These are phyloP conservation scores for Apteryx owenii DNA, from an alignment of 2,113 vertebrate genomes.

Conservation along the genomic window DNA sequence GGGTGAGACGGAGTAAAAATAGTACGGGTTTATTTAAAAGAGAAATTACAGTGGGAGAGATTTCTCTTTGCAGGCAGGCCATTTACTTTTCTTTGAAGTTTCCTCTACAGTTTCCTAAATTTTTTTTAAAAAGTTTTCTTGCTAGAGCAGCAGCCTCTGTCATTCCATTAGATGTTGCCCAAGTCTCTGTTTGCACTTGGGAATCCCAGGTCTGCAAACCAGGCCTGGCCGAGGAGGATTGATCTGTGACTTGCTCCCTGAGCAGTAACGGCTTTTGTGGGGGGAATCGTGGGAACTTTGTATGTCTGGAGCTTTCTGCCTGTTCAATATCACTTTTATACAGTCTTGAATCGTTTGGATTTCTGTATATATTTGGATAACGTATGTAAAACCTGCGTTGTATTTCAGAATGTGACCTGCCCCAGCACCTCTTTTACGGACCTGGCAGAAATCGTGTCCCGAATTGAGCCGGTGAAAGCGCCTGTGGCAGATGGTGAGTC, in stretches of 20 bases:
- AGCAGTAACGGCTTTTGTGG: background rate
- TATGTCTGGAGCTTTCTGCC: background rate
- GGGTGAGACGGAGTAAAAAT: background rate
- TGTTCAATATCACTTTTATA: background rate
- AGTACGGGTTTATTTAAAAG: background rate
- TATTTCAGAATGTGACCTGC: conserved; percentile 85
- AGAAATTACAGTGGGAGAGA: background rate
- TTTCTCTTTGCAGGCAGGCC: background rate
- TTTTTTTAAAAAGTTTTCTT: background rate
- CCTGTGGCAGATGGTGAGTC: conserved; percentile 81
- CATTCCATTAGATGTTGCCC: background rate
- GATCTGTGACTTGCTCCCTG: background rate
- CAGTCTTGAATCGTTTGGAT: background rate
- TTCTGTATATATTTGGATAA: background rate
- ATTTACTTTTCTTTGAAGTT: background rate
- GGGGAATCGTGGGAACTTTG: background rate
- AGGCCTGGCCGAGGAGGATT: background rate
- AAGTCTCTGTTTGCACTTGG: background rate
- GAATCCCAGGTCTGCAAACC: background rate
- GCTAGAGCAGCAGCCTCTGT: background rate
- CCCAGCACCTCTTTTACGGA: conserved; percentile 95
- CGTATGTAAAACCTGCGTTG: rapidly evolving
- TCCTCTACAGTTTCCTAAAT: background rate
- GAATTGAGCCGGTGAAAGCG: conserved; percentile 88
- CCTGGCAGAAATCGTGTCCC: conserved; percentile 93